These are phyloP conservation scores for Pollenia amentaria DNA, from an alignment of 2,888 invertebrate species.

Conservation along the genomic window DNA sequence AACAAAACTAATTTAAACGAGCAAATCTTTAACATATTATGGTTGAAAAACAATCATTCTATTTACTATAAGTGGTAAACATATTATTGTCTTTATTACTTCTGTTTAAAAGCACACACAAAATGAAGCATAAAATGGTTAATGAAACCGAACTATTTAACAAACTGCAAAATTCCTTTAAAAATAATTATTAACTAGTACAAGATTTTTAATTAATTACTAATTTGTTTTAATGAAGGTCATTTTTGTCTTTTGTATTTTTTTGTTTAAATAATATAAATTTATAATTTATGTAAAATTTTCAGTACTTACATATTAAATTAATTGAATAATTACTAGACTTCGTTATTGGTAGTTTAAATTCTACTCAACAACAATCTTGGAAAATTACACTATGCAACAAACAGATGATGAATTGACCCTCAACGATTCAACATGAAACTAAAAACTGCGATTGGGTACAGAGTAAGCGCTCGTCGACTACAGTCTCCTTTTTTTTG, in stretches of 20 bases:
- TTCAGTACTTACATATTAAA: conserved; percentile 22
- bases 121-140: conserved; percentile 3
- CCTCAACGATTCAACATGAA: too few species aligned
- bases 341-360: conserved; percentile 26
- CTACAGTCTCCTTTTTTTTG: too few species aligned
- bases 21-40: too few species aligned
- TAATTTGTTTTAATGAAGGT: conserved; percentile 63
- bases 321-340: conserved; percentile 68
- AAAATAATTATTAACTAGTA: not conserved
- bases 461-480: too few species aligned
- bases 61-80: too few species aligned
- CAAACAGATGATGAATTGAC: too few species aligned
- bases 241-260: conserved; percentile 49
- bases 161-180: conserved; percentile 21
- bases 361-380: conserved; percentile 1
- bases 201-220: conserved; percentile 31
- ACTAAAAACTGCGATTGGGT: too few species aligned
- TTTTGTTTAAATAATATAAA: not conserved
- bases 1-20: too few species aligned
- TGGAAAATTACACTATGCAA: not conserved
- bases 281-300: conserved; percentile 53
- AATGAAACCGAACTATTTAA: not conserved
- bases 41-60: too few species aligned
- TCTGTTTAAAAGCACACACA: not conserved
- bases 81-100: too few species aligned